Base-by-base conservation (phyloP, 2,888 invertebrate species). In the Pammene fasciana region DNA sequence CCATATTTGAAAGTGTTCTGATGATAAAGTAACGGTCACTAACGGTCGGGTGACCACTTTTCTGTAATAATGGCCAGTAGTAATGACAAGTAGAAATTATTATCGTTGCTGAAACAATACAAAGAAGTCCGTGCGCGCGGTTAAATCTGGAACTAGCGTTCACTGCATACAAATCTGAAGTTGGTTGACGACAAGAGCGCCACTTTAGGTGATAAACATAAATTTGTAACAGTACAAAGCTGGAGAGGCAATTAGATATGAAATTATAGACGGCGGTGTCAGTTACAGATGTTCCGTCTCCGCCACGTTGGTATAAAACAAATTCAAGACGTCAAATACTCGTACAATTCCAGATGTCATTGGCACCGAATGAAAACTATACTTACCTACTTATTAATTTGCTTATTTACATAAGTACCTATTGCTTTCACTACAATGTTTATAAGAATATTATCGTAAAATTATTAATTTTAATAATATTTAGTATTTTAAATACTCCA, bases 1-100 rank as follows among this genome's bases (percentile, higher is more conserved):
- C 80, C 80, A 78, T 80, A 79, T 82, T 82, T 80, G 81, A 83
- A 82, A 78, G 77, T 79, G 76, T 79, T 71, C 73, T 75, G 72
- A 74, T 75, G 75, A 77, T 72, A 77, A 76, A 77, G 68, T 82
- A 81, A 79, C 83, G 79, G 81, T 78, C 72, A 64, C 62, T 84
- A 85, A 82, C 84, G 79, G 82, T 76, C 62, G 61, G 60, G 65
- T 56, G 71, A 75, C 73, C 74, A 76, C 73, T 79, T 79, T 78
- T 76, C 74, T 78, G 76, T 77, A 78, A 75, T 72, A 75, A 67
- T 57, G 71, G 68, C 43, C 72, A 71, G 68, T 72, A 60, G 70
- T 81, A 79, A 80, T 79, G 76, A 78, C 76, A 77, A 78, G 76
- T 75, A 74, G 72, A 79, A n/a, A 80, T 78, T 76, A 77, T 79